phyloP scores from a whole-genome alignment of 2,113 vertebrate genomes.

The Furnarius figulus region DNA sequence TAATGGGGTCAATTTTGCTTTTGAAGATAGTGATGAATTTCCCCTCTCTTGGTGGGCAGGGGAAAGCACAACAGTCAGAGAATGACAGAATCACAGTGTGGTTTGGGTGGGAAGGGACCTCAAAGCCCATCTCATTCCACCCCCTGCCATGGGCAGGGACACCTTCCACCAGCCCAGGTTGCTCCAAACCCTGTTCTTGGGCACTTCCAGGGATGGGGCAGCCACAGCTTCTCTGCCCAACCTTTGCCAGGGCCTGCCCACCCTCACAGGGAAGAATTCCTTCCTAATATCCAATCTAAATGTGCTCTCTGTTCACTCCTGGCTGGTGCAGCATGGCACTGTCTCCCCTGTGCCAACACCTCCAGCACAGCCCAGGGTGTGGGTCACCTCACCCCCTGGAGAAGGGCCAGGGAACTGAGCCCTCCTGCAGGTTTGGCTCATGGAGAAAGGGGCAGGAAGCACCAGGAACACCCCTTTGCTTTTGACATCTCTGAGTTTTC shows the following conservation, averaged over 20 bases:
- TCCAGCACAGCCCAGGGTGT: fast-evolving
- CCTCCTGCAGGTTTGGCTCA: not conserved
- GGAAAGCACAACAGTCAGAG: fast-evolving
- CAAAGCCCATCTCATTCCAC: not conserved
- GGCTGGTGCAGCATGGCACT: fast-evolving
- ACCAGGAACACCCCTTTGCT: not conserved
- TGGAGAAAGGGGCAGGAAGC: not conserved
- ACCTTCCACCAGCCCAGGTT: not conserved
- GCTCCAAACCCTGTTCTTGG: not conserved
- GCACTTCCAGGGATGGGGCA: not conserved
- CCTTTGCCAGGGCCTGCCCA: not conserved
- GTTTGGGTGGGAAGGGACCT: not conserved
- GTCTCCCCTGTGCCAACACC: not conserved
- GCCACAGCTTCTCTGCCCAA: no score
- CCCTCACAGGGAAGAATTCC: not conserved
- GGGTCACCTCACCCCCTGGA: not conserved
- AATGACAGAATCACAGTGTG: not conserved
- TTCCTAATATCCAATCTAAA: not conserved
- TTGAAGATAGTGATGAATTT: not conserved
- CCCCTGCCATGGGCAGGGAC: not conserved
- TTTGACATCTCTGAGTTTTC: not conserved
- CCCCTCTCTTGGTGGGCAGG: not conserved
- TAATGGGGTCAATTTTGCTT: fast-evolving
- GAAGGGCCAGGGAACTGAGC: not conserved
- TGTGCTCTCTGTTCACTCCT: fast-evolving